Base-by-base conservation (phyloP, 2,797 vertebrate species). In the Amniataba percoides region DNA sequence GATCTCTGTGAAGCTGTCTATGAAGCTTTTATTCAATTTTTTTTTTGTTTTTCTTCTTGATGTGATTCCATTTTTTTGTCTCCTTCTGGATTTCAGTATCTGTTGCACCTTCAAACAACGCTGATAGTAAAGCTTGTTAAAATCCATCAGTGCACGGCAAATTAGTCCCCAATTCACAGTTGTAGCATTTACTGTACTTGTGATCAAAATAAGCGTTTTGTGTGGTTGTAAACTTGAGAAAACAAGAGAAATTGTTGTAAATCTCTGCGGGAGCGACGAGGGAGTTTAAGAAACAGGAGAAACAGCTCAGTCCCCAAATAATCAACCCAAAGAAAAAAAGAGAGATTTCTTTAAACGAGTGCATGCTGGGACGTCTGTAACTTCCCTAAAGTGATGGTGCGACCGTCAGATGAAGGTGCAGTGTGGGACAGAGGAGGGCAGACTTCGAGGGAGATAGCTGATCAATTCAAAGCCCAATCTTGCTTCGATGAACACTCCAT, bases 401-500 rank as follows among this genome's bases (percentile, higher is more conserved):
- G 46, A 62, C 45, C 5, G 55, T 43, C 40, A 27, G 71, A 51
- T 34, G 18, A 66, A 55, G 52, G 61, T 67, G 13, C 49, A 39
- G 31, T 15, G 55, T 14, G 74, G 49, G 40, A 63, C 71, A 55
- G 77, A 81, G 52, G 48, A 74, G 59, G 53, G 25, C 61, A 68
- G 74, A 46, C 67, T 43, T 36, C 25, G 74, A 78, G 71, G 52
- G 40, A 42, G 71, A 57, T 65, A 71, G 60, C 61, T 85, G 85
- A 92, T 92, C 89, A 88, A 87, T 91, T 88, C 69, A 89, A 71
- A 83, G 63, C 75, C 23, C 66, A 76, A 61, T 71, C 65, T 80
- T 57, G 61, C 71, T 59, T 59, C 21, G 12, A 74, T 81, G 82
- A 89, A 90, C 85, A 81, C 79, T 89, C 90, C 90, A 91, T 95